Evolutionary conservation across 2,888 invertebrate genomes (phyloP), one percentile per base, ranked within the genome.

Genomic region (Gisinianus flammeolus): DNA sequence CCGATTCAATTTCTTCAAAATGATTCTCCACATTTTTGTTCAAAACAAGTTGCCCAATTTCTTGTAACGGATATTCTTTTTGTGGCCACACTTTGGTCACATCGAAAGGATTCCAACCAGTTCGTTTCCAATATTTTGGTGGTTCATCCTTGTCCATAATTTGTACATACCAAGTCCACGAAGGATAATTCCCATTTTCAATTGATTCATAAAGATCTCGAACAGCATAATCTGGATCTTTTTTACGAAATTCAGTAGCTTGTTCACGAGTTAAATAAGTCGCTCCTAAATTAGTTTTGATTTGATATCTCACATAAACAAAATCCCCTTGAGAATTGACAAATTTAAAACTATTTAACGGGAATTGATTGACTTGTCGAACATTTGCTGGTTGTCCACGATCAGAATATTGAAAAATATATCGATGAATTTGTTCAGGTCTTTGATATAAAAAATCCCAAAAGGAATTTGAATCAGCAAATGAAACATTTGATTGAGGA

Each of bases 361-460:
- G 96, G 86, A 95, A 97, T 58, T 97, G 97, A 86, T 97, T 94
- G 97, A 97, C 97, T 87, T 92, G 92, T 76, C 96, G 91, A 88
- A 91, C 93, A 28, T 97, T 96, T 87, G 97, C 94, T 6, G 97
- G 97, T 83, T 94, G 94, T 62, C 97, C 97, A 85, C 97, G 91
- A 87, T 97, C 97, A 30, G 93, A 91, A 87, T 96, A 97, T 85
- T 96, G 87, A 87, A 96, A 92, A 86, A 93, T 87, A n/a, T 91
- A 87, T 86, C 97, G 96, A 86, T 97, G 97, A 52, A 91, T 91
- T n/a, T n/a, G n/a, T n/a, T 97, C 97, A 0, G 96, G 95, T 62
- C 96, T 90, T 72, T 97, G 88, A 0, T 94, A 91, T 83, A 96
- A 90, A 86, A 97, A 97, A 87, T 97, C 97, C 97, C 97, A 97